Evolutionary conservation across 2,797 vertebrate genomes (phyloP).

Genomic region (Coilia nasus): DNA sequence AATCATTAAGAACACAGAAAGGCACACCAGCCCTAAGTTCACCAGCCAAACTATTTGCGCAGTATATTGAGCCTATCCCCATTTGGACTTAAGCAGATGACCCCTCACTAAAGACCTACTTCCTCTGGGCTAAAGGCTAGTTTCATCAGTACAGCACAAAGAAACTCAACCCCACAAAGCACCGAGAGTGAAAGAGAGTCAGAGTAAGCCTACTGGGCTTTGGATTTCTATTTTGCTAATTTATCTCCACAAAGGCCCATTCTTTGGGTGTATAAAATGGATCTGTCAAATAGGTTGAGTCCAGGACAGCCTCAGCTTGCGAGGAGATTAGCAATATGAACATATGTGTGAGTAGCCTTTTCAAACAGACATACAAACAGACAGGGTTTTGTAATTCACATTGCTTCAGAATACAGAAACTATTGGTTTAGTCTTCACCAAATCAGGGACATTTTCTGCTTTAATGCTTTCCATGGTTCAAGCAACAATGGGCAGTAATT

Average conservation of each 20-base stretch:
- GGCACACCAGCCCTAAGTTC: slow-evolving; percentile 37
- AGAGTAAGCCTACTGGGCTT: not conserved
- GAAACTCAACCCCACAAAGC: slow-evolving; percentile 10
- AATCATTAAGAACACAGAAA: slow-evolving; percentile 40
- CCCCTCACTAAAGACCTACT: slow-evolving; percentile 29
- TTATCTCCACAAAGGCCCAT: slow-evolving; percentile 5
- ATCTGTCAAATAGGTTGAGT: not conserved
- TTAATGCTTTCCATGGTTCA: not conserved
- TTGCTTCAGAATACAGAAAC: not conserved
- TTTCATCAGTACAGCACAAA: not conserved
- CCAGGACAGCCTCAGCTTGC: not conserved
- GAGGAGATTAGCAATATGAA: not conserved
- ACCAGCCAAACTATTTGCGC: slow-evolving; percentile 54
- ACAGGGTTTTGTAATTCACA: not conserved
- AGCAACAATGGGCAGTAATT: not conserved
- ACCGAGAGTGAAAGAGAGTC: not conserved
- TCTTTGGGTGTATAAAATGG: not conserved
- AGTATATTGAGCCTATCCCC: slow-evolving; percentile 57
- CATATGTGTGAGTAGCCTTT: not conserved
- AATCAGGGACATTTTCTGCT: not conserved
- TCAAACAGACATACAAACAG: not conserved
- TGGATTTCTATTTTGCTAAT: not conserved
- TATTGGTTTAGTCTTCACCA: not conserved
- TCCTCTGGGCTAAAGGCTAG: slow-evolving; percentile 7
- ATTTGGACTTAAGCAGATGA: slow-evolving; percentile 54